Base-by-base conservation (phyloP, 2,797 vertebrate genomes). In the Tiaroga cobitis region DNA sequence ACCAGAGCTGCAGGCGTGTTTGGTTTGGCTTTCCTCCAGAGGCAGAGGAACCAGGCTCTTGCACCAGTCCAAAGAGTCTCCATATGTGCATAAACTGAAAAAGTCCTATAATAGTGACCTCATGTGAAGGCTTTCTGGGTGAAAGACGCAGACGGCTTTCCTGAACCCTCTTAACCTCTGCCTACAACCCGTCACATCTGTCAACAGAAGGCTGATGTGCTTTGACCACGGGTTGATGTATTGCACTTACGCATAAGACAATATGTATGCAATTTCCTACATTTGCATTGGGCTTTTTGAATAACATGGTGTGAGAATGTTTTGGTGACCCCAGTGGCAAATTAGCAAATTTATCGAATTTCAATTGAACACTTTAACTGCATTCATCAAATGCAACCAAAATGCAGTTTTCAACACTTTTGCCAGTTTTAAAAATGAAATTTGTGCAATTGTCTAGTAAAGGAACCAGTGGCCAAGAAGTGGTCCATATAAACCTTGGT, bases 21-120 rank as follows among this genome's bases (percentile, higher is more conserved):
- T 93, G 81, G 46, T 59, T 90, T 93, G 92, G 91, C 82, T 26
- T 2, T 0, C 32, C 26, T 91, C 86, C 91, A 90, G 54, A 32
- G 73, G 19, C 13, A 73, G 26, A 32, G 65, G 85, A 83, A 43
- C 46, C 77, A 74, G 68, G 54, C 80, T 65, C 49, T 13, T 37
- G 74, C 56, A 67, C 54, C 32, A 43, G 68, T 68, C 65, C 67
- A 81, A 59, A 82, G 70, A 46, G 89, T 32, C 61, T 86, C 79
- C 86, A 80, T 73, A 69, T 86, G 86, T 86, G 75, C 49, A 59
- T 82, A 76, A 82, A 82, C 76, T 73, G 39, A 70, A 89, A 86
- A 91, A 85, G 70, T 81, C 78, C 61, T 63, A 74, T 26, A 72
- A 77, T 84, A 69, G 59, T 70, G 84, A 84, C 73, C 46, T 16